These are phyloP conservation scores for Blastomussa wellsi DNA, from an alignment of 92 coral and sea anemone species.

Conservation along the genomic window DNA sequence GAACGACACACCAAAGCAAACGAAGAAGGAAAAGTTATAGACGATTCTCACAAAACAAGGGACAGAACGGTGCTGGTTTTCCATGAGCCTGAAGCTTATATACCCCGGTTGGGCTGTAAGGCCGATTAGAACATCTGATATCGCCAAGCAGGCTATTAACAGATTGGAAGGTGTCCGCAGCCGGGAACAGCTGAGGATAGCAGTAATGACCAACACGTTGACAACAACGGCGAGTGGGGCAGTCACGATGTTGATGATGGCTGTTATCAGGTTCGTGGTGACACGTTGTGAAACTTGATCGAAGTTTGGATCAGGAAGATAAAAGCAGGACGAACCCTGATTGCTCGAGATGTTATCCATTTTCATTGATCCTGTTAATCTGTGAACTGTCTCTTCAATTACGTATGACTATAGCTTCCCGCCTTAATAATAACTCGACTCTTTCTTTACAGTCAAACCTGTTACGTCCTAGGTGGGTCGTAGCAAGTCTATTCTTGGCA, in stretches of 20 bases:
- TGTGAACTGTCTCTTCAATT: too few species aligned
- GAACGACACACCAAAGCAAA: conserved; percentile 82
- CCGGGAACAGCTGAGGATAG: neutral
- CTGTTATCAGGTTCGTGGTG: neutral
- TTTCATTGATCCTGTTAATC: neutral
- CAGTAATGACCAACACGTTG: neutral
- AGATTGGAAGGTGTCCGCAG: conserved; percentile 4
- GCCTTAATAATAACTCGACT: too few species aligned
- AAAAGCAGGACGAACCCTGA: neutral
- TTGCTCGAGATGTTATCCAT: neutral
- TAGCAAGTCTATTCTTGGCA: too few species aligned
- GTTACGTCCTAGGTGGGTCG: too few species aligned
- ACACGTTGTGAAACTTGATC: neutral
- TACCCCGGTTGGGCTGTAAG: conserved; percentile 1
- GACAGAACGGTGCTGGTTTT: conserved; percentile 26
- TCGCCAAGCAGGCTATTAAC: neutral
- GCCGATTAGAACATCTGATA: neutral
- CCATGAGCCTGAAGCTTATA: conserved; percentile 39
- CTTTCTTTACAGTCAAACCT: too few species aligned
- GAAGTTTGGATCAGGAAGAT: neutral
- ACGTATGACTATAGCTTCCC: too few species aligned
- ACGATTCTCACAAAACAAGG: conserved; percentile 35
- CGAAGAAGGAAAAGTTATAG: conserved; percentile 20
- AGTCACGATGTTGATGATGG: neutral
- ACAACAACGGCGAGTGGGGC: neutral